Base-by-base conservation (phyloP, 1,140 invertebrate species). In the Holcopasites calliopsidis region DNA sequence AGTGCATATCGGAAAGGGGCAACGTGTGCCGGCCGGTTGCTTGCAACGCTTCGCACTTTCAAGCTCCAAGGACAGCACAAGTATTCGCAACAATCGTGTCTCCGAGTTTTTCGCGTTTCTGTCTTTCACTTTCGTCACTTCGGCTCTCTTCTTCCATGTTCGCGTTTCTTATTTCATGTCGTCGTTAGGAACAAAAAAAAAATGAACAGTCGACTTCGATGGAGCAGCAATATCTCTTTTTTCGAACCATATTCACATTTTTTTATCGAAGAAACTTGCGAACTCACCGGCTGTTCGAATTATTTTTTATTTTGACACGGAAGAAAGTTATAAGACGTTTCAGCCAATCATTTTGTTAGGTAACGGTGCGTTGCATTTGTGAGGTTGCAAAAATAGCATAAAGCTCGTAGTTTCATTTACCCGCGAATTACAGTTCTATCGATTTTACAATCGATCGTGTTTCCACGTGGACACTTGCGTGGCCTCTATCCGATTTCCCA, bases 31-130 rank as follows among this genome's bases (percentile, higher is more conserved):
- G 52, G 55, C 49, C 23, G 58, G 38, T 13, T 18, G 40, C 33
- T 75, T 77, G 70, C 76, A 44, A 73, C 61, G 66, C 76, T 58
- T 33, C 62, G 58, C 57, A 76, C 74, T 76, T 79, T 79, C 74
- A 76, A 68, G 65, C 64, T 71, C 77, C 77, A 79, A 79, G 77
- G 77, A 79, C 74, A 66, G 18, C 26, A 26, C n/a, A 16, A 8
- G n/a, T 49, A 38, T 47, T 74, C 21, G 31, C 62, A 73, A 42
- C 38, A 40, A 77, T 50, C 76, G 26, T 65, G 58, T 60, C 44
- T 18, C 26, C 13, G 28, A 4, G 61, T 66, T 74, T 73, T 69
- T 78, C 64, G 26, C 40, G 35, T 52, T 47, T 40, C 31, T 23
- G 54, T 76, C 62, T 52, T 69, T 77, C 50, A 74, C 52, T 55